phyloP scores from a whole-genome alignment of 2,113 vertebrate genomes.

The Sterrhoptilus dennistouni region DNA sequence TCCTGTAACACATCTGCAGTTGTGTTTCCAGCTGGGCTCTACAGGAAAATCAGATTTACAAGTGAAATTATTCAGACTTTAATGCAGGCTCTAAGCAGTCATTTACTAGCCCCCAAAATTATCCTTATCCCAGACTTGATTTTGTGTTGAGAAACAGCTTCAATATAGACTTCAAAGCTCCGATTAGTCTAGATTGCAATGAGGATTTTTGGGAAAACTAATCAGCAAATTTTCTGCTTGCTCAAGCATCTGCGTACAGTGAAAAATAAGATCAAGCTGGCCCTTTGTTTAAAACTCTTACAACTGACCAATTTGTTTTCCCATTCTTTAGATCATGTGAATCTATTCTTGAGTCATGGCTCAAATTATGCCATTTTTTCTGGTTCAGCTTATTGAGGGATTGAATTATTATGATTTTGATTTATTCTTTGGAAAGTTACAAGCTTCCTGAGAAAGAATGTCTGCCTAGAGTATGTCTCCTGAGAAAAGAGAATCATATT shows the following conservation, averaged over 20 bases:
- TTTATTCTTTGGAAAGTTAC: conserved; percentile 11
- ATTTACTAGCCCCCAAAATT: neutral
- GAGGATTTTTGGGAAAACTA: conserved; percentile 25
- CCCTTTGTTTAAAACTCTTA: conserved; percentile 1
- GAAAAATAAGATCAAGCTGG: conserved; percentile 34
- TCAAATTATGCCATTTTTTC: neutral
- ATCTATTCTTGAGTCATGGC: neutral
- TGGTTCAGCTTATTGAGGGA: neutral
- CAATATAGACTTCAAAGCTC: neutral
- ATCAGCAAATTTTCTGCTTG: conserved; percentile 44
- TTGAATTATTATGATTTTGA: neutral
- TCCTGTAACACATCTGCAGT: neutral
- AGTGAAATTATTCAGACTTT: conserved; percentile 14
- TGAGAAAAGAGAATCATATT: neutral
- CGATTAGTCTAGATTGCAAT: neutral
- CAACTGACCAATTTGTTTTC: conserved; percentile 8
- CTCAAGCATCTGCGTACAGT: conserved; percentile 8
- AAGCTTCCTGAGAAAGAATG: neutral
- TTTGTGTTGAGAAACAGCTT: conserved; percentile 48
- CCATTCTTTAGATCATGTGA: neutral
- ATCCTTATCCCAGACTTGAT: conserved; percentile 6
- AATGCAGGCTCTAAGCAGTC: conserved; percentile 16
- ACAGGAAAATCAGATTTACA: conserved; percentile 16
- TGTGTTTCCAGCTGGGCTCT: neutral
- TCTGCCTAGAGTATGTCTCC: neutral